Conservation (phyloP, 2,888 invertebrate genomes). For the Apocheima hispidaria region DNA sequence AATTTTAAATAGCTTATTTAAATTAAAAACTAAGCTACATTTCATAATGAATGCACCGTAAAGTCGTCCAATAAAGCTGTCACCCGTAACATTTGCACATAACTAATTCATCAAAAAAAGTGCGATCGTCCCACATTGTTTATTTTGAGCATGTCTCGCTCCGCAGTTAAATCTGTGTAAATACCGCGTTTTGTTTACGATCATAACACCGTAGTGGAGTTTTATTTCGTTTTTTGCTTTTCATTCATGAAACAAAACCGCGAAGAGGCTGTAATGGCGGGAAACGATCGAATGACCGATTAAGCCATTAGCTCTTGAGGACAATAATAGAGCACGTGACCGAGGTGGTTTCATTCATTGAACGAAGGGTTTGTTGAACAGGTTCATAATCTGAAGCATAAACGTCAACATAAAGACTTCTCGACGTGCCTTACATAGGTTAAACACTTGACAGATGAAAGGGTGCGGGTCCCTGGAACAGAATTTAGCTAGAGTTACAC, state of each 20-base stretch:
- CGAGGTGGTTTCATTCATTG: slow-evolving; percentile 66
- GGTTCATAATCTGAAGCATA: slow-evolving; percentile 34
- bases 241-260: slow-evolving; percentile 75
- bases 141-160: slow-evolving; percentile 19
- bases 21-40: background rate
- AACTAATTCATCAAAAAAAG: slow-evolving; percentile 8
- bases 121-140: slow-evolving; percentile 19
- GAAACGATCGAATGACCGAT: slow-evolving; percentile 76
- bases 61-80: background rate
- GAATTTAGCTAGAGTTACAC: background rate
- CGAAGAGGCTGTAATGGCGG: slow-evolving; percentile 71
- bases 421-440: background rate
- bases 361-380: slow-evolving; percentile 52
- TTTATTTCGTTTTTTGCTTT: slow-evolving; percentile 67
- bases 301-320: slow-evolving; percentile 70
- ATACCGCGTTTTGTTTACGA: slow-evolving; percentile 66
- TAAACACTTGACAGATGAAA: slow-evolving; percentile 18
- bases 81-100: background rate
- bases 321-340: slow-evolving; percentile 79
- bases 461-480: background rate
- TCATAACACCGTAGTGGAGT: slow-evolving; percentile 65
- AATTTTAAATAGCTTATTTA: background rate
- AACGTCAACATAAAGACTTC: slow-evolving; percentile 26
- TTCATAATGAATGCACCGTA: background rate
- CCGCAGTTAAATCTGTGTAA: slow-evolving; percentile 46